Percentiles rank a stretch among this genome's conserved stretches.
phyloP scores from a whole-genome alignment of 2,888 invertebrate species.

The Resseliella maxima region DNA sequence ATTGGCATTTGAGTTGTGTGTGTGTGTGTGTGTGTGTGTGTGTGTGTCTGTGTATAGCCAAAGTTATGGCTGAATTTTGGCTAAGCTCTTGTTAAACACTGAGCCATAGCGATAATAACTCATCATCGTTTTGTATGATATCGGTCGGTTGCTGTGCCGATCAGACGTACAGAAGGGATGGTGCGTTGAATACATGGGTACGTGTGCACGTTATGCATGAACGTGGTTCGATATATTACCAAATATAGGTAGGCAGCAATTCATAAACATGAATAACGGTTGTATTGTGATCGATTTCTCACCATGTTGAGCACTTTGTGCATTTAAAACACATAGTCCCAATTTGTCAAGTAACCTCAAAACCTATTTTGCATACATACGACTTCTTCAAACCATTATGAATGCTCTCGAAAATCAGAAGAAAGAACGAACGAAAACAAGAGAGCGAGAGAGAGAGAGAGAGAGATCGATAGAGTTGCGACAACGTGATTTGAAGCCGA shows the following conservation, averaged over 20 bases:
- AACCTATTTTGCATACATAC: slow-evolving; percentile 40
- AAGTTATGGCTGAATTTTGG: neutral
- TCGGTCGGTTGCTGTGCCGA: too few species aligned
- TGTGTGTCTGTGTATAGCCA: neutral
- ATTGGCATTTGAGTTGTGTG: neutral
- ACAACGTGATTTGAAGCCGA: too few species aligned
- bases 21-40: neutral
- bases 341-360: slow-evolving; percentile 51
- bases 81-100: neutral
- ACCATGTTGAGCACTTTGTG: neutral
- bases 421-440: too few species aligned
- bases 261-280: neutral
- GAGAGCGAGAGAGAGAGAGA: too few species aligned
- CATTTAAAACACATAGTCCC: slow-evolving; percentile 24
- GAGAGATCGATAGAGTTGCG: too few species aligned
- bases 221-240: neutral
- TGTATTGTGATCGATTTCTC: slow-evolving; percentile 44
- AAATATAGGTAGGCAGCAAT: neutral
- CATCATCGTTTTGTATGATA: neutral
- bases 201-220: neutral
- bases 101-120: slow-evolving; percentile 37
- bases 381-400: neutral
- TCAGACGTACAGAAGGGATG: too few species aligned
- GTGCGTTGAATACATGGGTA: neutral
- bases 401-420: neutral